Percentiles rank a stretch among this genome's conserved stretches.
Evolutionary conservation across 2,888 invertebrate genomes (phyloP).

Genomic region (Watsonalla cultraria): DNA sequence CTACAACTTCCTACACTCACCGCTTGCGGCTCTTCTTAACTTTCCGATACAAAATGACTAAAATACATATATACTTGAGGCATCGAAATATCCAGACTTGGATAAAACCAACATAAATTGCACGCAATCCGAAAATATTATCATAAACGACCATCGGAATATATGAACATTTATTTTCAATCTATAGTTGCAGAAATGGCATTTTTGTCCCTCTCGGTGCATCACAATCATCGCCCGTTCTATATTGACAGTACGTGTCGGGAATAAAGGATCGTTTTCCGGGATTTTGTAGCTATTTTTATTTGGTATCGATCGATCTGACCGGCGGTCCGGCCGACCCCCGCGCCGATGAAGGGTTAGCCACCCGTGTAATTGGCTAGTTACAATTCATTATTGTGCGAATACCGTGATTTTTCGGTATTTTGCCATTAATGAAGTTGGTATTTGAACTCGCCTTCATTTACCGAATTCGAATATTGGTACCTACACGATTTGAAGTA

Average conservation of each 20-base stretch:
- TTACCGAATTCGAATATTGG: neutral
- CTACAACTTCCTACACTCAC: too few relatives aligned
- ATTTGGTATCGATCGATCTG: constrained; percentile 61
- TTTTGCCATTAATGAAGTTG: constrained; percentile 24
- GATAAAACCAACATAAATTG: constrained; percentile 1
- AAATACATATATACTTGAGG: too few relatives aligned
- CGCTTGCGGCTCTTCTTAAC: too few relatives aligned
- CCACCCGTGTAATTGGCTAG: constrained; percentile 70
- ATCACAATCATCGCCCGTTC: constrained; percentile 74
- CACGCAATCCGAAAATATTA: constrained; percentile 16
- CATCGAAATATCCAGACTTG: too few relatives aligned
- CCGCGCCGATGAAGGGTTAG: constrained; percentile 64
- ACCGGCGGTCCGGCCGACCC: constrained; percentile 38
- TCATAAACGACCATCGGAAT: constrained; percentile 9
- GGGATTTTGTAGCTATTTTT: constrained; percentile 72
- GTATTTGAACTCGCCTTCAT: neutral
- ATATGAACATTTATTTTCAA: constrained; percentile 57
- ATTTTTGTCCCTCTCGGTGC: constrained; percentile 61
- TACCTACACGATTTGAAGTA: too few relatives aligned
- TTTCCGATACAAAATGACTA: too few relatives aligned
- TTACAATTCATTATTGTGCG: constrained; percentile 71
- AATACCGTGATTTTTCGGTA: constrained; percentile 47
- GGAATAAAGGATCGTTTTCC: constrained; percentile 64
- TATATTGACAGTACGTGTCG: constrained; percentile 74
- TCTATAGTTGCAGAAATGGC: constrained; percentile 46